Conservation (phyloP, 1,140 invertebrate species). For the Microplitis mediator region DNA sequence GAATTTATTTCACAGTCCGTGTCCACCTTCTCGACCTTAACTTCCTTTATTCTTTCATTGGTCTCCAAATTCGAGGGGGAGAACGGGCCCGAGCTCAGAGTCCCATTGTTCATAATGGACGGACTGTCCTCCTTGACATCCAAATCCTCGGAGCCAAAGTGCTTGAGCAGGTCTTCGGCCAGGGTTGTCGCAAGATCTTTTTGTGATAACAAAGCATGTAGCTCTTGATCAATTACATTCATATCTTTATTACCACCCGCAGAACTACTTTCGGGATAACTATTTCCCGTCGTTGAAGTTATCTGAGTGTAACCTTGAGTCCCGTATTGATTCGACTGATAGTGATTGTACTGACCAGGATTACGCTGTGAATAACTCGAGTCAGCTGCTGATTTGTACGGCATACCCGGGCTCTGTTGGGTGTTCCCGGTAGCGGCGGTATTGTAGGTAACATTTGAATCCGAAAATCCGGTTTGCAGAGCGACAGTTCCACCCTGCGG, state of each 20-base stretch:
- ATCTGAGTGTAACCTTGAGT: conserved; percentile 59
- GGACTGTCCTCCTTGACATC: conserved; percentile 70
- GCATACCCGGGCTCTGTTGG: conserved; percentile 61
- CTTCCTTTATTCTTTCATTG: conserved; percentile 49
- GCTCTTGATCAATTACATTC: conserved; percentile 71
- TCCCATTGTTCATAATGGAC: conserved; percentile 50
- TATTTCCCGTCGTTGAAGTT: conserved; percentile 52
- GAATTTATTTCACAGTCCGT: conserved; percentile 22
- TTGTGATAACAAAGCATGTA: conserved; percentile 74
- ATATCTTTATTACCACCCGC: conserved; percentile 51
- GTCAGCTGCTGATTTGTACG: conserved; percentile 60
- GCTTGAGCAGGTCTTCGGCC: conserved; percentile 83
- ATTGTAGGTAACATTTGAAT: conserved; percentile 55
- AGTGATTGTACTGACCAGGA: conserved; percentile 35
- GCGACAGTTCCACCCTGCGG: conserved; percentile 61
- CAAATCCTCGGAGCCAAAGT: conserved; percentile 75
- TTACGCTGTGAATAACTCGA: conserved; percentile 49
- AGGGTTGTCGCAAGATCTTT: conserved; percentile 79
- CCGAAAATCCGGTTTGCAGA: conserved; percentile 59
- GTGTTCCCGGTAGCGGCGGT: conserved; percentile 58
- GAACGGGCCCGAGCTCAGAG: conserved; percentile 64
- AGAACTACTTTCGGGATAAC: conserved; percentile 52
- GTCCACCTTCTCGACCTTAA: conserved; percentile 40
- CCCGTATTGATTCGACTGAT: conserved; percentile 47
- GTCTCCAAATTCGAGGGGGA: conserved; percentile 64